Percentiles rank a stretch among this genome's conserved stretches.
These are phyloP conservation scores for Nothura maculosa DNA, from an alignment of 2,797 vertebrate species.

Conservation along the genomic window DNA sequence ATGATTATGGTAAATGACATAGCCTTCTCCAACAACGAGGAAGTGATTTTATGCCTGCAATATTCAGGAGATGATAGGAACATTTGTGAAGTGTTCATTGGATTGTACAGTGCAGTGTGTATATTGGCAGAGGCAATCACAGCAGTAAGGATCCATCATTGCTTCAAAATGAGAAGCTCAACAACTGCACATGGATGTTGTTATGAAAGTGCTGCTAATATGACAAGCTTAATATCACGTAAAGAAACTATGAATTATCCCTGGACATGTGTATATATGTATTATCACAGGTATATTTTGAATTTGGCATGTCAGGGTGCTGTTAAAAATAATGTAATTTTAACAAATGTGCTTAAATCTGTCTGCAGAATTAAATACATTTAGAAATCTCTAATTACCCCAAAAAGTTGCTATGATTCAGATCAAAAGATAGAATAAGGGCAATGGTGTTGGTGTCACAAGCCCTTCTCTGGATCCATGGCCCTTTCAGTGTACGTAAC, in stretches of 20 bases:
- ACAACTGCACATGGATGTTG: neutral
- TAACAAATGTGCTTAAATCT: neutral
- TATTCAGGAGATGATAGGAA: neutral
- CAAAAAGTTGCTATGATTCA: neutral
- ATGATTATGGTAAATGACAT: neutral
- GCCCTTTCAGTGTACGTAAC: neutral
- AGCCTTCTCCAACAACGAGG: neutral
- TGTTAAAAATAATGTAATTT: neutral
- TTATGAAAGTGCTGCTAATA: neutral
- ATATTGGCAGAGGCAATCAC: neutral
- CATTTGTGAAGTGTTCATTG: neutral
- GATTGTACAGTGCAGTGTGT: neutral
- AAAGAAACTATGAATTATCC: neutral
- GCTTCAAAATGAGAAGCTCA: neutral
- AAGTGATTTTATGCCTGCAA: neutral
- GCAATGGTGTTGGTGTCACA: fast-evolving
- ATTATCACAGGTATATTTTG: neutral
- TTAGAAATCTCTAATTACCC: neutral
- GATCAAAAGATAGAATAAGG: neutral
- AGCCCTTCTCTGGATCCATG: neutral
- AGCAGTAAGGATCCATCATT: neutral
- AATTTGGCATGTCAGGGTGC: neutral
- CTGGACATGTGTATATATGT: neutral
- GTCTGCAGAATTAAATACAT: neutral
- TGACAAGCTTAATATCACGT: neutral